Percentiles rank a stretch among this genome's conserved stretches.
Evolutionary conservation across 30 jellyfish, hydroid and myxozoan genomes (phyloP).

Genomic region (Turritopsis rubra): DNA sequence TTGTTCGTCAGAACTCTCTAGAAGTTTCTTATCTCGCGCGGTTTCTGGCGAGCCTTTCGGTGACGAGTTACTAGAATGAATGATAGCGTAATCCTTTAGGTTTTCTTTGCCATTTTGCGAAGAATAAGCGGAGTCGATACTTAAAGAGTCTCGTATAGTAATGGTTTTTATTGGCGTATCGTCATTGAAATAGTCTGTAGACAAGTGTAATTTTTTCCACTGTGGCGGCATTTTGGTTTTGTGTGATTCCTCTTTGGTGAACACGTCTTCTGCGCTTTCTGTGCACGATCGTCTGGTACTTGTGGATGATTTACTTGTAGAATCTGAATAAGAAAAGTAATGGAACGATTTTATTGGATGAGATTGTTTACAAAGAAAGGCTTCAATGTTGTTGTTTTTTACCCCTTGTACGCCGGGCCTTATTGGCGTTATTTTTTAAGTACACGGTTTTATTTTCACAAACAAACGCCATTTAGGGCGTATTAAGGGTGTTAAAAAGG

Average conservation of each 20-base stretch:
- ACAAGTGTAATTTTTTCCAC: conserved; percentile 20
- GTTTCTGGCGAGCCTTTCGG: conserved; percentile 15
- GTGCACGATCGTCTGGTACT: background rate
- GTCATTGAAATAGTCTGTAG: conserved; percentile 11
- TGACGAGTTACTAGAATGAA: background rate
- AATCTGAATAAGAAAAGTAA: background rate
- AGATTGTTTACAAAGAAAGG: no score
- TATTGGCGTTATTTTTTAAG: no score
- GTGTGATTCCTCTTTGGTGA: background rate
- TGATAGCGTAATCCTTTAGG: background rate
- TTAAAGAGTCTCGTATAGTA: conserved; percentile 20
- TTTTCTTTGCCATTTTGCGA: background rate
- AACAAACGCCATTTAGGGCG: no score
- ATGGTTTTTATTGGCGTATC: conserved; percentile 20
- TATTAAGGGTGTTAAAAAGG: no score
- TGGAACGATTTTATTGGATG: no score
- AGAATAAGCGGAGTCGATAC: conserved; percentile 8
- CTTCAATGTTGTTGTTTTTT: no score
- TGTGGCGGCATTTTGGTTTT: conserved; percentile 7
- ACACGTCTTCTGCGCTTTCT: conserved; percentile 8
- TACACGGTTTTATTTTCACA: no score
- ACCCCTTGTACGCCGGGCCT: no score
- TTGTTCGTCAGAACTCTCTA: conserved; percentile 15
- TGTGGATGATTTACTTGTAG: background rate
- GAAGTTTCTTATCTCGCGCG: background rate